These are phyloP conservation scores for Octonoba sinensis DNA, from an alignment of 2,888 invertebrate genomes.

Conservation along the genomic window DNA sequence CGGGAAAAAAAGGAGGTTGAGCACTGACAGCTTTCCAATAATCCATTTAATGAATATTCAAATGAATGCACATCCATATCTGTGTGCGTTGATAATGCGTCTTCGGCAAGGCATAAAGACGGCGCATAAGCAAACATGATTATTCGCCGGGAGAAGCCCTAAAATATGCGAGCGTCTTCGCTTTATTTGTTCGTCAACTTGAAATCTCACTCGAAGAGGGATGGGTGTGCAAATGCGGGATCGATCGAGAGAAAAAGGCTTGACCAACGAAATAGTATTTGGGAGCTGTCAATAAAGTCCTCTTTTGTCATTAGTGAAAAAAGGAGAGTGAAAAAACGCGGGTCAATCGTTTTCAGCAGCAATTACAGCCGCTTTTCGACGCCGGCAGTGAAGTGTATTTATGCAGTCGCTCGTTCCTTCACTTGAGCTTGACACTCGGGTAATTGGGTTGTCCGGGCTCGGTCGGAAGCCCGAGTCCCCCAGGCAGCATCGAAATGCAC, in stretches of 20 bases:
- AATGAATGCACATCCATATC: constrained; percentile 61
- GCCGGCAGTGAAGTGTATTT: constrained; percentile 60
- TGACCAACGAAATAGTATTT: constrained; percentile 30
- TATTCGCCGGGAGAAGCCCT: constrained; percentile 45
- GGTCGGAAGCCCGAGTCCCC: constrained; percentile 59
- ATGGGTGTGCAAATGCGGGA: constrained; percentile 43
- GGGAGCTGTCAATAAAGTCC: constrained; percentile 52
- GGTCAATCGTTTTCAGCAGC: constrained; percentile 56
- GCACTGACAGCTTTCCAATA: constrained; percentile 58
- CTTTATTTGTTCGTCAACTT: constrained; percentile 55
- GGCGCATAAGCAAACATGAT: constrained; percentile 61
- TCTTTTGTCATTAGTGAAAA: constrained; percentile 38
- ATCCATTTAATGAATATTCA: constrained; percentile 62
- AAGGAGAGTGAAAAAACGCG: constrained; percentile 40
- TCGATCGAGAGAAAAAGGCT: constrained; percentile 35
- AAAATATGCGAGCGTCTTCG: constrained; percentile 59
- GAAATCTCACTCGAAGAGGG: constrained; percentile 44
- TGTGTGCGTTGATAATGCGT: constrained; percentile 42
- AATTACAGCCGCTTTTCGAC: constrained; percentile 40
- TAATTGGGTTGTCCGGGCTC: constrained; percentile 63
- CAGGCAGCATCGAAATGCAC: constrained; percentile 55
- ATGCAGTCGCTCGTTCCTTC: constrained; percentile 52
- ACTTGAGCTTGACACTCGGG: constrained; percentile 56
- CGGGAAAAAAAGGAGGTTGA: neutral
- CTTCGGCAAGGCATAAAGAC: constrained; percentile 43